phyloP scores from a whole-genome alignment of 2,888 invertebrate species.

The Teinopalpus imperialis region DNA sequence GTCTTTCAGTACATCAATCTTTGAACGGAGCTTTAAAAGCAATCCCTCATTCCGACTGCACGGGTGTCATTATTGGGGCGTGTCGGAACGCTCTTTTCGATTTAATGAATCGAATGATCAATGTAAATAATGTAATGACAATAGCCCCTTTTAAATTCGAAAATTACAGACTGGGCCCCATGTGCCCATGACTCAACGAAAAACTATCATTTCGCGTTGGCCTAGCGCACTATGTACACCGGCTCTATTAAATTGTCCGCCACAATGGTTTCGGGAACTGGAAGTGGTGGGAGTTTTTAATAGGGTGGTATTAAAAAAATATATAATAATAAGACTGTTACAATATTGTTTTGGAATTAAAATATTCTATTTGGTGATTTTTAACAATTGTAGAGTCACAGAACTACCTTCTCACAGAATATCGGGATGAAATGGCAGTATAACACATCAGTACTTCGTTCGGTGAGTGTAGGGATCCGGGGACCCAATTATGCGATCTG shows the following conservation, averaged over 20 bases:
- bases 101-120: slow-evolving; percentile 51
- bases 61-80: slow-evolving; percentile 11
- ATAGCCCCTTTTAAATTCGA: slow-evolving; percentile 39
- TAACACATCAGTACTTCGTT: too few relatives aligned
- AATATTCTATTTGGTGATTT: too few relatives aligned
- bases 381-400: too few relatives aligned
- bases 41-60: slow-evolving; percentile 20
- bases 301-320: too few relatives aligned
- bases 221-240: slow-evolving; percentile 12
- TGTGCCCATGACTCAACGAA: slow-evolving; percentile 29
- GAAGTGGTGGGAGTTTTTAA: slow-evolving; percentile 1
- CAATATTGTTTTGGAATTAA: too few relatives aligned
- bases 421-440: too few relatives aligned
- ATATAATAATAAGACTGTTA: too few relatives aligned
- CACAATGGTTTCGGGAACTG: slow-evolving; percentile 19
- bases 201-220: slow-evolving; percentile 21
- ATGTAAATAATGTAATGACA: slow-evolving; percentile 70
- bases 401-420: too few relatives aligned
- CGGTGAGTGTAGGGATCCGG: too few relatives aligned
- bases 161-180: slow-evolving; percentile 29
- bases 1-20: slow-evolving; percentile 23
- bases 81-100: slow-evolving; percentile 15
- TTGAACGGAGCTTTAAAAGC: slow-evolving; percentile 22
- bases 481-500: too few relatives aligned
- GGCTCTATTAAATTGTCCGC: slow-evolving; percentile 10